Evolutionary conservation across 2,888 invertebrate species (phyloP).

Genomic region (Lutraria lutraria): DNA sequence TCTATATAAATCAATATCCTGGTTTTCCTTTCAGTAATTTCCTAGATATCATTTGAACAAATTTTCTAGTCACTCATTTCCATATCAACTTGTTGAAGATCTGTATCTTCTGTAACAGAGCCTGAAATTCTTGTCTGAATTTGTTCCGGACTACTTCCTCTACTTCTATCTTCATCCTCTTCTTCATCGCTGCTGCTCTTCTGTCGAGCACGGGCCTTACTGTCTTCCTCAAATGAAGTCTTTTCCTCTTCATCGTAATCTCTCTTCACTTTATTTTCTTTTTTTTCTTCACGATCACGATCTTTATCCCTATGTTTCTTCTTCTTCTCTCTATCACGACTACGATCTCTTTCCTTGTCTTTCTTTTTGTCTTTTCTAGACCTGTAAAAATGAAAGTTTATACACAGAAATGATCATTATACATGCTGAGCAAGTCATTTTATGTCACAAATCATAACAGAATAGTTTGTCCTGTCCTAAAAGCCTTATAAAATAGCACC

Average conservation of each 20-base stretch:
- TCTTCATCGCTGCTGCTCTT: conserved; percentile 48
- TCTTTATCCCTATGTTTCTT: conserved; percentile 74
- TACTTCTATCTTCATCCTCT: conserved; percentile 46
- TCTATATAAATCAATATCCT: too few relatives aligned
- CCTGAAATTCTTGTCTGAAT: conserved; percentile 54
- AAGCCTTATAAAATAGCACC: too few relatives aligned
- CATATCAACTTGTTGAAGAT: conserved; percentile 81
- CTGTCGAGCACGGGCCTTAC: conserved; percentile 48
- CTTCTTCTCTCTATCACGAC: conserved; percentile 67
- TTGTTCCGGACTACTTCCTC: conserved; percentile 57
- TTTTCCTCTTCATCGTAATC: conserved; percentile 82
- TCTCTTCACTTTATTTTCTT: conserved; percentile 73
- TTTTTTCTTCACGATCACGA: conserved; percentile 59
- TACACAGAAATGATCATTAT: neutral
- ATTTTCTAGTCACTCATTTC: conserved; percentile 79
- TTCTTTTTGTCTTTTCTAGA: conserved; percentile 68
- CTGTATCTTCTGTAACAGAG: conserved; percentile 67
- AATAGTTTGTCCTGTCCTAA: too few relatives aligned
- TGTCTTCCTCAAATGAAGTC: conserved; percentile 69
- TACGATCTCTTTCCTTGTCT: conserved; percentile 69
- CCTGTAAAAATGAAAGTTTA: neutral
- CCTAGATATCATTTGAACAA: neutral
- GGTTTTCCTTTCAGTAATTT: too few relatives aligned
- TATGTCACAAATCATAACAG: too few relatives aligned
- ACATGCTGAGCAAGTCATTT: too few relatives aligned